phyloP scores from a whole-genome alignment of 2,888 invertebrate species.

The Ophion slaviceki region DNA sequence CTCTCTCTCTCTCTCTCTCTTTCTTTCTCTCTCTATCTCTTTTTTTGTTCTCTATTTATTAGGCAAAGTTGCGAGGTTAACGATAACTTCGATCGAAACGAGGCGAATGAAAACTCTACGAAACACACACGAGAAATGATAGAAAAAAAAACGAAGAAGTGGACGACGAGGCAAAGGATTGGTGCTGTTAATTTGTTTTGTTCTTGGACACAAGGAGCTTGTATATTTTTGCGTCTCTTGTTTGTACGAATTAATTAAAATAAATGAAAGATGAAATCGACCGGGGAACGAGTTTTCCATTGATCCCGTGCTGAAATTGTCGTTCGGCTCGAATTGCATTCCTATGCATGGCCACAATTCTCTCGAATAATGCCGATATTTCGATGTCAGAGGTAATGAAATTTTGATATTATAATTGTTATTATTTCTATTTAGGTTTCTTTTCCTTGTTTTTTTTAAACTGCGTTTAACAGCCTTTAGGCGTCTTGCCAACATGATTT shows the following conservation, averaged over 20 bases:
- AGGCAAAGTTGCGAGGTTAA: slow-evolving; percentile 29
- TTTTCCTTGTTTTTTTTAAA: too few species aligned
- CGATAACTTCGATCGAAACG: slow-evolving; percentile 6
- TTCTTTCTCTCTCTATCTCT: background rate
- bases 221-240: slow-evolving; percentile 82
- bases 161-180: slow-evolving; percentile 71
- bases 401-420: too few species aligned
- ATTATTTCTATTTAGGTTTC: too few species aligned
- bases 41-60: slow-evolving; percentile 35
- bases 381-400: too few species aligned
- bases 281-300: background rate
- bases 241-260: slow-evolving; percentile 77
- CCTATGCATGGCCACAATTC: too few species aligned
- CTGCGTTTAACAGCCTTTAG: too few species aligned
- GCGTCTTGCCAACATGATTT: too few species aligned
- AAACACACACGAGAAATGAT: slow-evolving; percentile 19
- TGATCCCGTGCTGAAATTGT: background rate
- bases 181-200: slow-evolving; percentile 78
- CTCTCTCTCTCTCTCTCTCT: background rate
- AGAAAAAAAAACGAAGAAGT: slow-evolving; percentile 18
- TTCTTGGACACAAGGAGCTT: slow-evolving; percentile 79
- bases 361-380: too few species aligned
- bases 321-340: too few species aligned
- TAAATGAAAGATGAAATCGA: slow-evolving; percentile 58
- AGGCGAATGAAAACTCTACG: slow-evolving; percentile 25